Base-by-base conservation (phyloP, 2,797 vertebrate genomes). In the Prunella strophiata region DNA sequence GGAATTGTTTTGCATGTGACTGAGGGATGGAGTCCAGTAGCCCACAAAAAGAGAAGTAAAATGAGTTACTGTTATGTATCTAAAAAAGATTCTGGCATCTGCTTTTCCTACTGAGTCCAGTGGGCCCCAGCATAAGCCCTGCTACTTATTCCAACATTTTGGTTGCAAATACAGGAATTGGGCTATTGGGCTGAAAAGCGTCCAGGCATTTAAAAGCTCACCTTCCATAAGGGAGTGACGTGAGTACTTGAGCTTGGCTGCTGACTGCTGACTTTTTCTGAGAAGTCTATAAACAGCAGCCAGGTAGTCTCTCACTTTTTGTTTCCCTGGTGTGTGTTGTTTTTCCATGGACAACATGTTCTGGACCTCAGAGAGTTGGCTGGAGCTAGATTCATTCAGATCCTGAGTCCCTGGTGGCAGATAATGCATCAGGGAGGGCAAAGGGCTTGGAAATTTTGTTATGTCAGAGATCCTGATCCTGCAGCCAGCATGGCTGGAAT, bases 331-430 rank as follows among this genome's bases (percentile, higher is more conserved):
- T 82, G 79, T 66, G 66, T 6, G 76, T 88, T 94, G 78, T 97
- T 97, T 97, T 97, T 97, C 97, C 96, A 90, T 88, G 94, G 81
- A 97, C 96, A 96, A 75, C 74, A 8, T 94, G 96, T 97, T 91
- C 95, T 79, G 78, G 79, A 76, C 81, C 76, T 93, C 17, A 85
- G 57, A 74, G 89, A 57, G 81, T 1, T 94, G 94, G 94, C 72
- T 9, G 20, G 42, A 85, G 88, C 88, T 89, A 11, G 68, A 51
- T 90, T 90, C 80, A 89, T 94, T 94, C 77, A 93, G 80, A 66
- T 23, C 1, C 27, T 20, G 32, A 57, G 86, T 97, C 96, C 93
- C 94, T 57, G 29, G 94, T 91, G 95, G 70, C 91, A 92, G 93
- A 73, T 96, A 95, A 94, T 71, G 91, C 93, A 82, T 26, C 5